These are phyloP conservation scores for Sebastes taczanowskii DNA, from an alignment of 2,797 vertebrate genomes.

Conservation along the genomic window DNA sequence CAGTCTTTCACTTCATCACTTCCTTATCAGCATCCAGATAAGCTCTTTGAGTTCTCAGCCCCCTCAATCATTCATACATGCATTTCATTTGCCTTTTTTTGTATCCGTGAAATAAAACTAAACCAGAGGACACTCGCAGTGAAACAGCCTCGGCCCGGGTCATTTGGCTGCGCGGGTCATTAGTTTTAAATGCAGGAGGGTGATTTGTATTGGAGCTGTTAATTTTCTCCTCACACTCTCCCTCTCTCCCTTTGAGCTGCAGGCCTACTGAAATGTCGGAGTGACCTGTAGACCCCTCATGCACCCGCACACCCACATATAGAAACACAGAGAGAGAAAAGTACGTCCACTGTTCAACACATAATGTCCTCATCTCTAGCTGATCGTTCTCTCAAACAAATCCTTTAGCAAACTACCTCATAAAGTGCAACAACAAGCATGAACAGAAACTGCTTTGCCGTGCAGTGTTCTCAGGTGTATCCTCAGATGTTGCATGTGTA, in stretches of 20 bases:
- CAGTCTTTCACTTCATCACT: neutral
- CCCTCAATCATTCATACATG: neutral
- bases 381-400: neutral
- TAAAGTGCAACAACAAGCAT: neutral
- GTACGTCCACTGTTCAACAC: neutral
- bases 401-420: neutral
- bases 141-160: conserved; percentile 4
- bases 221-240: conserved; percentile 34
- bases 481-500: conserved; percentile 11
- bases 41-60: neutral
- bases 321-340: neutral
- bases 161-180: conserved; percentile 14
- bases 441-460: neutral
- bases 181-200: conserved; percentile 39
- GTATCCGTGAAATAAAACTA: neutral
- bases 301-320: neutral
- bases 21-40: neutral
- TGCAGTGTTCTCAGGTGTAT: neutral
- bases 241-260: conserved; percentile 17
- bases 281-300: conserved; percentile 28
- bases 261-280: conserved; percentile 42
- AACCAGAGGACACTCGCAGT: neutral
- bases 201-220: conserved; percentile 53
- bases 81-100: neutral
- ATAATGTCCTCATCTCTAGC: neutral